Evolutionary conservation across 2,797 vertebrate genomes (phyloP), one percentile per base, ranked within the genome.

Genomic region (Ctenosaura bakeri): DNA sequence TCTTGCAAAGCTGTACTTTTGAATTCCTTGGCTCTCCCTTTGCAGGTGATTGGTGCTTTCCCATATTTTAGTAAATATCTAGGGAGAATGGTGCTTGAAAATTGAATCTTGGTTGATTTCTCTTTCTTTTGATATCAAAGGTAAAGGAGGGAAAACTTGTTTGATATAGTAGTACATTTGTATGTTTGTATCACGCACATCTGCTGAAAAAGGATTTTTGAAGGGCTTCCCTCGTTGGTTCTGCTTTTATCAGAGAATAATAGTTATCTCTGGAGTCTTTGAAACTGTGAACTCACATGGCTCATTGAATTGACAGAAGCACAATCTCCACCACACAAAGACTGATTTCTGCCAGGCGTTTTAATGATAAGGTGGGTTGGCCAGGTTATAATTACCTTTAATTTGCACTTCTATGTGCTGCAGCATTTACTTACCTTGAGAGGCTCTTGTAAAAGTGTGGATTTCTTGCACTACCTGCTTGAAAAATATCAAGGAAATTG

Each of bases 311-410:
- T 87, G 56, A 86, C 88, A 92, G 92, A 77, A 74, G 74, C 79
- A 87, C 64, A 79, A 90, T 90, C 80, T 89, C 90, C n/a, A 32
- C 52, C 80, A 90, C 64, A 2, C 71, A 77, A 83, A 62, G 56
- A 0, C 54, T 74, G 35, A 85, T 46, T 85, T 94, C 82, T 93
- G 87, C 87, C 89, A 91, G 22, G 92, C 84, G 92, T 95, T 94
- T 94, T 91, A 95, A 95, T 87, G 85, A 94, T 5, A 18, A 92
- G 62, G 29, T 86, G 92, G 89, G 90, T 92, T 93, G 94, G 84
- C 82, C 89, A 90, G 94, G 89, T 93, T 95, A 76, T 94, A 94
- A 95, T 94, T 95, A 92, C 86, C 94, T 94, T 95, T 94, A 95
- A 94, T 95, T 94, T 91, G 86, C 69, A 56, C 90, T 94, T 94